Evolutionary conservation across 2,113 vertebrate genomes (phyloP).

Genomic region (Ptilorrhoa leucosticta): DNA sequence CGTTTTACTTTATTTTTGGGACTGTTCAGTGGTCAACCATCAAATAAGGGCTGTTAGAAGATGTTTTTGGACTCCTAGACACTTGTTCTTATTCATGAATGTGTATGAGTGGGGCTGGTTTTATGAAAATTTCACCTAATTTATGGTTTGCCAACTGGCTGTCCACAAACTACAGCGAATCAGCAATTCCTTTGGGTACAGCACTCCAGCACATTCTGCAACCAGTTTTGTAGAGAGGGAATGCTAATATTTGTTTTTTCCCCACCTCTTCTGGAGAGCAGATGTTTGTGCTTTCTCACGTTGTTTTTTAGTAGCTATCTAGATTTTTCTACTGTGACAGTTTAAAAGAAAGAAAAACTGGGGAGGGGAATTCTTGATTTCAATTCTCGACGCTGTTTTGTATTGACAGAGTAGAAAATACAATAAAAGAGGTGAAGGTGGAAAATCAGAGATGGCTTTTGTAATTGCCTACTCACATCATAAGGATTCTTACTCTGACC

Average conservation of each 20-base stretch:
- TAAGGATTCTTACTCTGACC: neutral
- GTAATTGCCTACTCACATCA: neutral
- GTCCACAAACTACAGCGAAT: neutral
- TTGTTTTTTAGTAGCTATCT: neutral
- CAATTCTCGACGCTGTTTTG: neutral
- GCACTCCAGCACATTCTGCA: neutral
- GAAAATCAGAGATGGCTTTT: neutral
- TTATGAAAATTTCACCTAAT: neutral
- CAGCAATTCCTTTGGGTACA: neutral
- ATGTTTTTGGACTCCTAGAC: neutral
- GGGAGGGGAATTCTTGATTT: neutral
- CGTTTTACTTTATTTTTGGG: neutral
- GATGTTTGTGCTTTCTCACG: neutral
- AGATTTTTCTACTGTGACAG: neutral
- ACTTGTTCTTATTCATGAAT: neutral
- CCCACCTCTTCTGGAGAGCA: neutral
- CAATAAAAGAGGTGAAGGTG: neutral
- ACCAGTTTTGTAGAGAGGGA: neutral
- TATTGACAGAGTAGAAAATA: neutral
- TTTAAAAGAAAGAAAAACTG: neutral
- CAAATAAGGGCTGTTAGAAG: neutral
- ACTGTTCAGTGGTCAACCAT: neutral
- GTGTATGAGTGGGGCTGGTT: neutral
- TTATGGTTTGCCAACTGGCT: neutral
- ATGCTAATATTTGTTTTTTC: neutral